These are phyloP conservation scores for Luidia sarsii DNA, from an alignment of 53 echinoderm and acorn worm species.

Conservation along the genomic window DNA sequence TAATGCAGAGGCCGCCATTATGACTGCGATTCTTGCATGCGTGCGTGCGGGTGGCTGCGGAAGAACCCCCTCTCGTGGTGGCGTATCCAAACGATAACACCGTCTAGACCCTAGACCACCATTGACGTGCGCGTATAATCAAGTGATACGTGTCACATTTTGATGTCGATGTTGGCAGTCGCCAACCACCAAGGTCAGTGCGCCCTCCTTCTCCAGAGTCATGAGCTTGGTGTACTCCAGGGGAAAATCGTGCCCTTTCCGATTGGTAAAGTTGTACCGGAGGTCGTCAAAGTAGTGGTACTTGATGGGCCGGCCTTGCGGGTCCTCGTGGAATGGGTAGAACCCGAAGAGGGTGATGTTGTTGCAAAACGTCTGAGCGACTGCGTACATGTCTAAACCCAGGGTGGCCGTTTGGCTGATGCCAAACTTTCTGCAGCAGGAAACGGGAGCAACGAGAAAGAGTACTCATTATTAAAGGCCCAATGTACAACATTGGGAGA, in stretches of 20 bases:
- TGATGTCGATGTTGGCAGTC: constrained; percentile 5
- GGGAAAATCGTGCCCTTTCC: constrained; percentile 22
- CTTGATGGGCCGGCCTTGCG: neutral
- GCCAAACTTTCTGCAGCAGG: constrained; percentile 10
- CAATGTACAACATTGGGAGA: too few relatives aligned
- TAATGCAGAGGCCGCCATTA: too few relatives aligned
- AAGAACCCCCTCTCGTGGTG: too few relatives aligned
- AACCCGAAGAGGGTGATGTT: constrained; percentile 67
- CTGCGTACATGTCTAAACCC: constrained; percentile 58
- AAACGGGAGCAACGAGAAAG: neutral
- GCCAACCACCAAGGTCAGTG: neutral
- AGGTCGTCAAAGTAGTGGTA: neutral
- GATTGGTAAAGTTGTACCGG: neutral
- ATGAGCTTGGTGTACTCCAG: constrained; percentile 9
- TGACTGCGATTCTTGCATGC: too few relatives aligned
- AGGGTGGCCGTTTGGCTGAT: constrained; percentile 45
- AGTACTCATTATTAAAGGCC: neutral
- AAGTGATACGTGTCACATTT: too few relatives aligned
- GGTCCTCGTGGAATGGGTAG: constrained; percentile 38
- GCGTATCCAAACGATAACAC: too few relatives aligned
- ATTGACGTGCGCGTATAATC: too few relatives aligned
- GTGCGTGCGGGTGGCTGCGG: too few relatives aligned
- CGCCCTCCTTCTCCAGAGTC: neutral
- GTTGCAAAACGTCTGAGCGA: constrained; percentile 64
- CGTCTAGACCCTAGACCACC: too few relatives aligned